A percentile compares a stretch with the other conserved stretches of the same genome.
Conservation (phyloP, 2,113 vertebrate genomes). For the Rhinogobius similis region DNA sequence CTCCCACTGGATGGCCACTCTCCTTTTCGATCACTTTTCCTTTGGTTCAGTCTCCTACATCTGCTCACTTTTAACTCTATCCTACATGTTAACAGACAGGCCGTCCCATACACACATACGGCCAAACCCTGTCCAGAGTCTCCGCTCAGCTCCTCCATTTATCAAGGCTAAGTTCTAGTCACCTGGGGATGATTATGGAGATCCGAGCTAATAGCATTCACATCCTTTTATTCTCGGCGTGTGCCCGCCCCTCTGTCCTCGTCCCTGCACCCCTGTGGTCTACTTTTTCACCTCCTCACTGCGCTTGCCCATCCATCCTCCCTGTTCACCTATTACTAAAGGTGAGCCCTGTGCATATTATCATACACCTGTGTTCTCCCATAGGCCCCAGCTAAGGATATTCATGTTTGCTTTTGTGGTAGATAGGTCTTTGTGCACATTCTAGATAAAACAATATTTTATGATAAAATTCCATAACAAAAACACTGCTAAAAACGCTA, state of each 20-base stretch:
- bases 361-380: slow-evolving; percentile 47
- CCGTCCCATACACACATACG: slow-evolving; percentile 21
- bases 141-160: slow-evolving; percentile 64
- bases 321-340: slow-evolving; percentile 50
- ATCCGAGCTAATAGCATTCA: slow-evolving; percentile 72
- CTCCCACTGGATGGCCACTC: slow-evolving; percentile 63
- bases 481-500: neutral
- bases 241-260: slow-evolving; percentile 43
- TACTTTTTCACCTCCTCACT: slow-evolving; percentile 55
- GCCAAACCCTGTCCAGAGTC: slow-evolving; percentile 14
- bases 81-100: slow-evolving; percentile 41
- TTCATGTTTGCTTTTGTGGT: slow-evolving; percentile 13
- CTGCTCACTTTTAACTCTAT: slow-evolving; percentile 54
- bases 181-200: slow-evolving; percentile 73
- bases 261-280: slow-evolving; percentile 63
- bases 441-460: neutral
- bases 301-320: slow-evolving; percentile 24
- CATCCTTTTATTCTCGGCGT: slow-evolving; percentile 63
- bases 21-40: slow-evolving; percentile 50
- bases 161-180: slow-evolving; percentile 74
- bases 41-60: slow-evolving; percentile 37
- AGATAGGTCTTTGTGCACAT: slow-evolving; percentile 1
- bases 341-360: slow-evolving; percentile 42
- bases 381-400: slow-evolving; percentile 18
- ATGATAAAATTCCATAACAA: neutral